Percentiles rank a stretch among this genome's conserved stretches.
phyloP scores from a whole-genome alignment of 2,797 vertebrate species.

The Pipistrellus pipistrellus region DNA sequence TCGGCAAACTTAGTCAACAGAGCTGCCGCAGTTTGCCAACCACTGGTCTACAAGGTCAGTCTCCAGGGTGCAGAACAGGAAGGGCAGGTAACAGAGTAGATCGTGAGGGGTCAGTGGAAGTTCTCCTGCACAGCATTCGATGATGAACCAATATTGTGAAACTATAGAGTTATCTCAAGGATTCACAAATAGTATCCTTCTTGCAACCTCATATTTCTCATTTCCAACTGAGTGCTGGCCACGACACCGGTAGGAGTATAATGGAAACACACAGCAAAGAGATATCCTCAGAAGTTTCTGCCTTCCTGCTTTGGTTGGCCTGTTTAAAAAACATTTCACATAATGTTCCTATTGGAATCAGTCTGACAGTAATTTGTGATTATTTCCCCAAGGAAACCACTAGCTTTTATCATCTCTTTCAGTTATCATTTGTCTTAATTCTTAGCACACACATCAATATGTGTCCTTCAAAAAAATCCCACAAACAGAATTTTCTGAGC shows the following conservation, averaged over 20 bases:
- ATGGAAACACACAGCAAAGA: neutral
- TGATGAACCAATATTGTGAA: neutral
- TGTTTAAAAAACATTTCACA: conserved; percentile 84
- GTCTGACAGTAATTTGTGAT: conserved; percentile 65
- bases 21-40: too few relatives aligned
- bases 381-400: conserved; percentile 72
- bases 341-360: conserved; percentile 70
- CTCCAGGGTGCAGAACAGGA: neutral
- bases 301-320: conserved; percentile 45
- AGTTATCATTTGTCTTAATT: conserved; percentile 73
- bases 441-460: conserved; percentile 44
- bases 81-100: neutral
- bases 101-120: neutral
- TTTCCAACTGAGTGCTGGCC: neutral
- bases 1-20: too few relatives aligned
- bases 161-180: neutral
- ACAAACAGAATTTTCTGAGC: conserved; percentile 66
- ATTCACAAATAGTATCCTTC: neutral
- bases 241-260: neutral
- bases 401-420: conserved; percentile 71
- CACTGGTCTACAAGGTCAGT: neutral
- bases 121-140: neutral
- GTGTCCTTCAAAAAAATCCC: conserved; percentile 66
- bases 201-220: neutral
- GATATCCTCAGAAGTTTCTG: conserved; percentile 10